phyloP scores from a whole-genome alignment of 2,113 vertebrate genomes.

The Xenopus laevis region DNA sequence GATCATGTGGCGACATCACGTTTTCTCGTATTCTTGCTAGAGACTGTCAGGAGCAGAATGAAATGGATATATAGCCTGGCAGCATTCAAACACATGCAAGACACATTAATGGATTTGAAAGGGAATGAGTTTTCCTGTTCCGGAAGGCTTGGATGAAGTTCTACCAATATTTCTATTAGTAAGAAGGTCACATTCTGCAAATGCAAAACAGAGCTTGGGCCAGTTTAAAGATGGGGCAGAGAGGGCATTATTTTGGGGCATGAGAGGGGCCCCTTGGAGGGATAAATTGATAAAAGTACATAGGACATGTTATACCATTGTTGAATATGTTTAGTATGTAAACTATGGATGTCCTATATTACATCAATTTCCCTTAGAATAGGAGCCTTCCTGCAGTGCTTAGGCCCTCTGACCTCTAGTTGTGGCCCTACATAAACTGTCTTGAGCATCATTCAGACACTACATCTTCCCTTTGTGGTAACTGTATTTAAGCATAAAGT shows the following conservation, averaged over 20 bases:
- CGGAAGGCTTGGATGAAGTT: slow-evolving; percentile 19
- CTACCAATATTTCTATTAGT: slow-evolving; percentile 23
- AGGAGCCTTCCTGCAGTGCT: too few species aligned
- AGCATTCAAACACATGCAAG: slow-evolving; percentile 47
- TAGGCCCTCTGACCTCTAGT: too few species aligned
- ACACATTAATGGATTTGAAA: slow-evolving; percentile 39
- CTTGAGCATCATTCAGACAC: neutral
- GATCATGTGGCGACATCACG: slow-evolving; percentile 9
- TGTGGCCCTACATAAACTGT: neutral
- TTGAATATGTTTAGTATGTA: too few species aligned
- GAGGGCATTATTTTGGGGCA: too few species aligned
- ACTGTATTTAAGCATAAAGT: too few species aligned
- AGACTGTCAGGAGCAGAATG: slow-evolving; percentile 16
- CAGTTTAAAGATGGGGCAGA: too few species aligned
- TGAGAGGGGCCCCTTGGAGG: too few species aligned
- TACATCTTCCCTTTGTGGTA: neutral
- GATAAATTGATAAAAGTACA: too few species aligned
- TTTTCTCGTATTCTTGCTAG: slow-evolving; percentile 18
- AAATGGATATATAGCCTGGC: slow-evolving; percentile 24
- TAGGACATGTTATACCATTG: too few species aligned
- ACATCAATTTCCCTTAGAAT: too few species aligned
- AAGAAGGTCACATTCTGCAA: slow-evolving; percentile 22
- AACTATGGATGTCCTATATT: too few species aligned
- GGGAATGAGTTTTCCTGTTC: slow-evolving; percentile 37
- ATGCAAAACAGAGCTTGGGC: neutral